These are phyloP conservation scores for Grammomys surdaster DNA, from an alignment of 2,113 vertebrate species.

Conservation along the genomic window DNA sequence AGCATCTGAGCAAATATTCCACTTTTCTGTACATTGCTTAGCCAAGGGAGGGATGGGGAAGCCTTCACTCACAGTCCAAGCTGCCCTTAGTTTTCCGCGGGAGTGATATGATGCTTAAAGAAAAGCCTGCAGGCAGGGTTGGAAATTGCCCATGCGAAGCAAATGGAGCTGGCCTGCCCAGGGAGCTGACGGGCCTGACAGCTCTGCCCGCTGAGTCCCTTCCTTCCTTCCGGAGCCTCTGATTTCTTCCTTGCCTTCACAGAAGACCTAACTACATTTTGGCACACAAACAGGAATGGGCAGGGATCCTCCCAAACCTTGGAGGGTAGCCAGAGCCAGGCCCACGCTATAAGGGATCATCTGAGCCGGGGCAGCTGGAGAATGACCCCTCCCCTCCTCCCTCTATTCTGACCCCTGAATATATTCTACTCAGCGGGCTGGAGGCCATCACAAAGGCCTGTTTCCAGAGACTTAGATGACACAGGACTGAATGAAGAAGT, in stretches of 20 bases:
- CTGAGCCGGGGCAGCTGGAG: background rate
- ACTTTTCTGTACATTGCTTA: background rate
- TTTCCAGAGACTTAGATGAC: accelerated
- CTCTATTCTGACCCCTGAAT: background rate
- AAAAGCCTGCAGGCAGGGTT: background rate
- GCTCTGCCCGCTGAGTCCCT: background rate
- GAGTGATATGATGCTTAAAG: background rate
- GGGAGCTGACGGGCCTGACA: background rate
- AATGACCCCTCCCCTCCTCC: background rate
- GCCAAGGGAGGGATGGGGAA: background rate
- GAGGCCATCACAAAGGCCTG: background rate
- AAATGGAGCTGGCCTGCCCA: background rate
- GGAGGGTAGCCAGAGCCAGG: background rate
- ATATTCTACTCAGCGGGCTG: background rate
- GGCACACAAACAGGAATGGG: background rate
- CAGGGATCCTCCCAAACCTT: background rate
- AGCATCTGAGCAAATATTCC: conserved; percentile 11
- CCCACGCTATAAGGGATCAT: background rate
- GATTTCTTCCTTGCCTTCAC: background rate
- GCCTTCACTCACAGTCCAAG: background rate
- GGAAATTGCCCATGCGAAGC: conserved; percentile 13
- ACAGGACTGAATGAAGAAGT: too few species aligned
- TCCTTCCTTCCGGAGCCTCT: background rate
- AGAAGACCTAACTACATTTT: conserved; percentile 17
- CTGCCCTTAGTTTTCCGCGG: background rate